phyloP scores from a whole-genome alignment of 2,888 invertebrate genomes.

The Drosophila buzzatii region DNA sequence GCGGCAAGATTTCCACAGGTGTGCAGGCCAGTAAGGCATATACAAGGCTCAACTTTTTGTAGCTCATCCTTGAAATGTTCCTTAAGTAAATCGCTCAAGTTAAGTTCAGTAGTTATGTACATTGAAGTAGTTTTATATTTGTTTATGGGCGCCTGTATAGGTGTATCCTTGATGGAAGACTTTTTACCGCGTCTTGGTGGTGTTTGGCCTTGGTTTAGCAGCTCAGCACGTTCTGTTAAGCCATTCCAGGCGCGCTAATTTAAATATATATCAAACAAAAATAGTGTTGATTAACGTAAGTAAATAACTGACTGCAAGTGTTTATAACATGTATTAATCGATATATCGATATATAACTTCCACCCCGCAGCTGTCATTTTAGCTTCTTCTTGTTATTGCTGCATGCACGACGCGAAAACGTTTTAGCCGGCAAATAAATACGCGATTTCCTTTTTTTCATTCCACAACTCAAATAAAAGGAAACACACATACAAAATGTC shows the following conservation, averaged over 20 bases:
- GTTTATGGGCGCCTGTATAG: conserved; percentile 9
- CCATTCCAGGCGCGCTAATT: conserved; percentile 87
- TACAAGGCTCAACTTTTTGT: conserved; percentile 53
- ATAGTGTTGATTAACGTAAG: conserved; percentile 10
- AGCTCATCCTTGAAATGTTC: conserved; percentile 86
- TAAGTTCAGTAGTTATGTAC: conserved; percentile 87
- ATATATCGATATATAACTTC: conserved; percentile 11
- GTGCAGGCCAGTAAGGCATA: conserved; percentile 92
- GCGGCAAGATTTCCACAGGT: conserved; percentile 95
- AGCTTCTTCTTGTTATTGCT: conserved; percentile 46
- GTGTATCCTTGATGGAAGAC: conserved; percentile 31
- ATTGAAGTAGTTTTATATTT: conserved; percentile 88
- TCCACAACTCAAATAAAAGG: conserved; percentile 21
- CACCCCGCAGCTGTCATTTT: conserved; percentile 23
- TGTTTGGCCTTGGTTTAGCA: conserved; percentile 84
- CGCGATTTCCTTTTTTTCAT: conserved; percentile 30
- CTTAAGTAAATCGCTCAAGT: conserved; percentile 86
- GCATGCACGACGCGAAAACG: conserved; percentile 51
- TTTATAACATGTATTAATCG: not conserved
- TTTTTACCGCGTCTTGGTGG: conserved; percentile 79
- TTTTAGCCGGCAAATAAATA: conserved; percentile 60
- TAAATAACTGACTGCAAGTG: not conserved
- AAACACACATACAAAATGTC: conserved; percentile 83
- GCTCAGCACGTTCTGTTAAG: conserved; percentile 86
- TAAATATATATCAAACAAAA: conserved; percentile 18